A percentile compares a stretch with the other conserved stretches of the same genome.
These are phyloP conservation scores for Corythornis cristatus DNA, from an alignment of 2,113 vertebrate species.

Conservation along the genomic window DNA sequence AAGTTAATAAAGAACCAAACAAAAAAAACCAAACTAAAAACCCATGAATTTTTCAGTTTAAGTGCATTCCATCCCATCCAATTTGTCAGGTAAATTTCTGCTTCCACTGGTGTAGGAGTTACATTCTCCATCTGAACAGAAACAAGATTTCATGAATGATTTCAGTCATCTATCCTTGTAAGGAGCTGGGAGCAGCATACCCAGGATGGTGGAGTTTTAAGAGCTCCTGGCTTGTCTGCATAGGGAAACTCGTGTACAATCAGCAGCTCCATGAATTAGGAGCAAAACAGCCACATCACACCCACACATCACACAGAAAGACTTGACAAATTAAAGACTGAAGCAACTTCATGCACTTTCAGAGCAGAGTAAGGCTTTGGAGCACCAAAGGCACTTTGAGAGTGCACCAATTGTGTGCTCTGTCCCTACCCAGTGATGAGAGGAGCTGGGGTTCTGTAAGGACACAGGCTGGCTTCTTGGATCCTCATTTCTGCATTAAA, in stretches of 20 bases:
- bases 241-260: background rate
- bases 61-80: background rate
- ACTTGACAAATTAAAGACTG: background rate
- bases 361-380: background rate
- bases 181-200: background rate
- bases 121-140: background rate
- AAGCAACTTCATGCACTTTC: background rate
- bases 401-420: background rate
- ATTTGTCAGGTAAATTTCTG: background rate
- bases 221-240: background rate
- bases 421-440: background rate
- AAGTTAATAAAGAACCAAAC: background rate
- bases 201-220: background rate
- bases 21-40: no score
- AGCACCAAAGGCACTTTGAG: background rate
- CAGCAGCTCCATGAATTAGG: background rate
- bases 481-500: background rate
- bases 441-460: background rate
- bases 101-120: background rate
- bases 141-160: background rate
- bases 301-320: background rate
- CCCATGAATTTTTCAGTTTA: background rate
- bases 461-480: accelerated
- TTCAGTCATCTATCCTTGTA: background rate
- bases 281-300: background rate